Base-by-base conservation (phyloP, 2,888 invertebrate genomes). In the Epinotia bilunana region DNA sequence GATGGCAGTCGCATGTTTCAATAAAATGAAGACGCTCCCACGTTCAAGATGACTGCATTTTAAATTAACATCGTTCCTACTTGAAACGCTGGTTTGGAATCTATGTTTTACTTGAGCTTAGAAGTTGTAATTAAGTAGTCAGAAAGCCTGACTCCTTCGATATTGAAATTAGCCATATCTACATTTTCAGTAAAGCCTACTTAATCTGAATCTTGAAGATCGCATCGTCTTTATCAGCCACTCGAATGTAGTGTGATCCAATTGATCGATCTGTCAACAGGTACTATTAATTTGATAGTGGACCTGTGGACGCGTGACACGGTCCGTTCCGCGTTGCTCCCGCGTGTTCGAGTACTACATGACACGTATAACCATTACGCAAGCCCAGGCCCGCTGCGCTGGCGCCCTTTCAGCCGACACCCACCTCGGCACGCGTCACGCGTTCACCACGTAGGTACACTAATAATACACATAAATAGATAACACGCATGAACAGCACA, bases 321-420 rank as follows among this genome's bases (percentile, higher is more conserved):
- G 53, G n/a, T 53, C 78, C 82, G 84, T 86, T 86, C 86, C 86
- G 86, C 87, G 87, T 87, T 84, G 84, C 82, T 84, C 83, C 83
- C 86, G 84, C 86, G 83, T 86, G 86, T 87, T 87, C 86, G 86
- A 87, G 83, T 79, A 76, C 74, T 64, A 78, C 77, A 53, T 33
- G 49, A 53, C 65, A 76, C 74, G 71, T 67, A 75, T 72, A 72
- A 62, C 18, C 49, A 67, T 87, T 88, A 83, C 85, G 86, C 83
- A 87, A 86, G 81, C 78, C 74, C 79, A 72, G 78, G 79, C 80
- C 84, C 82, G 86, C 85, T 82, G 85, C 86, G 84, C 86, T 86
- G 86, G 86, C 84, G 85, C 85, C 85, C 86, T 87, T 88, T 87
- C 83, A 82, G 83, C 81, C 79, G 76, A 84, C 83, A 83, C 85